Conservation (phyloP, 2,888 invertebrate species). For the Cacoxenus indagator region DNA sequence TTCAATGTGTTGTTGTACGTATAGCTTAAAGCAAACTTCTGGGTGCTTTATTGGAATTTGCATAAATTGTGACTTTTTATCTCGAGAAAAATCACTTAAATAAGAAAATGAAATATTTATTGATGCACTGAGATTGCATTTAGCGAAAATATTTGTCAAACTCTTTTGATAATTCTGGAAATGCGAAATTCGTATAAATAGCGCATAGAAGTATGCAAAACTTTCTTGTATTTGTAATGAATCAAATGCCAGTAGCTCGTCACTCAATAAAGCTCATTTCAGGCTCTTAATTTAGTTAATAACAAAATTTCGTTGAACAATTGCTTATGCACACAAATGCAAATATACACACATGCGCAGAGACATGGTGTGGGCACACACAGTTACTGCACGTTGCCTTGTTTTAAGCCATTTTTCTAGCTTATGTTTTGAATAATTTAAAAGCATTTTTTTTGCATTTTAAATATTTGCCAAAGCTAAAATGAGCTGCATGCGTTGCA, state of each 20-base stretch:
- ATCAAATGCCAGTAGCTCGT: background rate
- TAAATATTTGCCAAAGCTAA: constrained; percentile 1
- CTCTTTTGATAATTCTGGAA: background rate
- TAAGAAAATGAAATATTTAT: constrained; percentile 3
- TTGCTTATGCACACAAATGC: background rate
- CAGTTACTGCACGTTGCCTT: background rate
- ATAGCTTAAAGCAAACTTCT: background rate
- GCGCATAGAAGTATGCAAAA: background rate
- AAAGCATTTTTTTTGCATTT: background rate
- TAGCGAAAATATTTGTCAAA: background rate
- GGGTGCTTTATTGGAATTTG: background rate
- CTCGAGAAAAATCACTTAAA: constrained; percentile 2
- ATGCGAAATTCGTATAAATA: background rate
- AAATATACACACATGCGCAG: background rate
- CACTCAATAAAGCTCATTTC: background rate
- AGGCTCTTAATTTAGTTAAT: background rate
- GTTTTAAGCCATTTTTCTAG: constrained; percentile 6
- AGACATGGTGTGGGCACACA: background rate
- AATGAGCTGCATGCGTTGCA: background rate
- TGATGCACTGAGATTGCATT: background rate
- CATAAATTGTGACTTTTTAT: background rate
- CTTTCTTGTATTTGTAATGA: background rate
- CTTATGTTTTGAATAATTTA: constrained; percentile 21
- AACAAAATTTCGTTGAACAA: background rate
- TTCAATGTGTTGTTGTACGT: background rate